Base-by-base conservation (phyloP, 2,113 vertebrate genomes). In the Petrocephalus zakoni region DNA sequence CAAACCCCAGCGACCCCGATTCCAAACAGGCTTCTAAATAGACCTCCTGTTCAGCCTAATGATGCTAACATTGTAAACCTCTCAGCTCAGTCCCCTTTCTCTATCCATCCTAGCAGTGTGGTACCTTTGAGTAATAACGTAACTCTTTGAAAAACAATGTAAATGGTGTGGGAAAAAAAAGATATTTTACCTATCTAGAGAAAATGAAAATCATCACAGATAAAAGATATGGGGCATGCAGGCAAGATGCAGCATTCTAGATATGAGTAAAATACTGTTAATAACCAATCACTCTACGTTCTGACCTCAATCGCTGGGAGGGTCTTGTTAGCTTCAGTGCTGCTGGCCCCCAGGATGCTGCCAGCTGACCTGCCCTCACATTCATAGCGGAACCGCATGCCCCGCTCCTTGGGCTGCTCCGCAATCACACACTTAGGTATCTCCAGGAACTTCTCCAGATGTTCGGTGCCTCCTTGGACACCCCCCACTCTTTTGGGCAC, bases 361-460 rank as follows among this genome's bases (percentile, higher is more conserved):
- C 98, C 97, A 0, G 97, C 98, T 0, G 97, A 98, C 25, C 97
- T 95, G 0, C 98, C 98, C 91, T 97, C 98, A 0, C 97, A 98
- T 91, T 98, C 96, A 2, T 98, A 98, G 58, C 97, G 97, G 90
- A 98, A 98, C 21, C 98, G 94, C 98, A 99, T 98, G 37, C 97
- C 97, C 1, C 98, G 94, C 93, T 98, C 97, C 90, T 98, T 99
- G 55, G 98, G 98, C 93, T 99, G 96, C 94, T 98, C 98, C 0
- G 93, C 94, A 90, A 99, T 96, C 88, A 95, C 93, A 82, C 98
- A 92, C 15, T 90, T 90, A 0, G 97, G 97, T 0, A 92, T 94
- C 4, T 96, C 94, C 89, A 94, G 90, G 11, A 95, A 78, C 1
- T 89, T 91, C 83, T 96, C 95, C 92, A 95, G 92, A 58, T 91